Evolutionary conservation across 37 sponge, comb jelly and placozoan genomes (phyloP).

Genomic region (Diacarnus erythraeanus): DNA sequence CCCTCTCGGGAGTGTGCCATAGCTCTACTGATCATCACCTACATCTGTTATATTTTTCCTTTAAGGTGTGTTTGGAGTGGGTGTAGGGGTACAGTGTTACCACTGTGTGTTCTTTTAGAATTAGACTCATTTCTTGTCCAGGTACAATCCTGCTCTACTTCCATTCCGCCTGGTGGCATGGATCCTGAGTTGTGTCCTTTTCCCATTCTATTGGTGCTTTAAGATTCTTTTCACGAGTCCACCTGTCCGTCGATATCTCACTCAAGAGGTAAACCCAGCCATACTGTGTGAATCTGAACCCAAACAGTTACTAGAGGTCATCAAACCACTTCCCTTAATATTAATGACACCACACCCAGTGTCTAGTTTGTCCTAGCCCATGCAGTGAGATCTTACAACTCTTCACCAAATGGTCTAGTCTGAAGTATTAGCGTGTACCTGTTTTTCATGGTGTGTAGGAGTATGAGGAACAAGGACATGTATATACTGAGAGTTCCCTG

Average conservation of each 20-base stretch:
- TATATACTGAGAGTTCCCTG: conserved; percentile 74
- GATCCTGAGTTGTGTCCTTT: not conserved
- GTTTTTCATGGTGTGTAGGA: conserved; percentile 25
- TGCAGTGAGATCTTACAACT: too few relatives aligned
- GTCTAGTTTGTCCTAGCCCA: too few relatives aligned
- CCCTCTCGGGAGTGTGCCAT: conserved; percentile 23
- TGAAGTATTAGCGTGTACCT: not conserved
- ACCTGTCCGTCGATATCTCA: conserved; percentile 5
- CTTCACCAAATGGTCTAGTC: not conserved
- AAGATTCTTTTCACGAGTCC: not conserved
- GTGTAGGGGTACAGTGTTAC: not conserved
- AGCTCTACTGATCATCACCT: not conserved
- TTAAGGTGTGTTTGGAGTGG: not conserved
- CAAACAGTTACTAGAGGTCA: too few relatives aligned
- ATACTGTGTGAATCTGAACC: too few relatives aligned
- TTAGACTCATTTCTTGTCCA: not conserved
- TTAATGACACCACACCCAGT: too few relatives aligned
- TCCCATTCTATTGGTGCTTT: not conserved
- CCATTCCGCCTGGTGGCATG: not conserved
- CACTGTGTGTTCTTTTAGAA: not conserved
- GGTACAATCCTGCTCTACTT: conserved; percentile 6
- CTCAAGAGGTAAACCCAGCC: conserved; percentile 30
- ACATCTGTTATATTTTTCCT: conserved; percentile 10
- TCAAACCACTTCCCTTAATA: too few relatives aligned
- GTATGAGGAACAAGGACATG: conserved; percentile 64